Base-by-base conservation (phyloP, 2,113 vertebrate species). In the Eolophus roseicapilla region DNA sequence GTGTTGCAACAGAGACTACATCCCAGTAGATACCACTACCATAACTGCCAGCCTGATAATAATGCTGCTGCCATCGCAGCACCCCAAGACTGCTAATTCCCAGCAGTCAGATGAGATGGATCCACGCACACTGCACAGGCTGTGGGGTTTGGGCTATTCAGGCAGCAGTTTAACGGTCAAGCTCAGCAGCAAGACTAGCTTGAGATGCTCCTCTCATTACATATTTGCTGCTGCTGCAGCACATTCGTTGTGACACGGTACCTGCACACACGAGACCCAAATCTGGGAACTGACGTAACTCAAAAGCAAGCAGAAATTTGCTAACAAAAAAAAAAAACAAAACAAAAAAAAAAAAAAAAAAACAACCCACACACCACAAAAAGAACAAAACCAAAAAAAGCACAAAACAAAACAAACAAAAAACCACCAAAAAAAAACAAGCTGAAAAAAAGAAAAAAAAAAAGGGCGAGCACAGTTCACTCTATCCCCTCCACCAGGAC, bases 101-200 rank as follows among this genome's bases (percentile, higher is more conserved):
- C 50, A 65, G 53, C 35, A 31, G 25, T 8, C 46, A 17, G 23
- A 7, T 6, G 20, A 57, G 39, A 35, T 0, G 0, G 59, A 63
- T 10, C 9, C 52, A 9, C 0, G 0, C 7, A 28, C 0, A 0
- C 46, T 8, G 11, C 1, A 4, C 18, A 18, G 46, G 76, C 55
- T 63, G 11, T 10, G 4, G 10, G 3, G 12, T 16, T 20, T 7
- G 27, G 25, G 43, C 63, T 43, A 11, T 24, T 55, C 23, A 28
- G n/a, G 31, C 28, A 69, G 39, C 37, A 33, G 65, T 25, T 74
- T 29, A 41, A 33, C 21, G 0, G 0, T 3, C 3, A 1, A 49
- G 62, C 59, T 74, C 44, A 47, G 49, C 44, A 73, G 19, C 59
- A 44, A 47, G 31, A 19, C 11, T 4, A 14, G 39, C 39, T 60